phyloP scores from a whole-genome alignment of 2,888 invertebrate species.

The Megalurothrips usitatus region DNA sequence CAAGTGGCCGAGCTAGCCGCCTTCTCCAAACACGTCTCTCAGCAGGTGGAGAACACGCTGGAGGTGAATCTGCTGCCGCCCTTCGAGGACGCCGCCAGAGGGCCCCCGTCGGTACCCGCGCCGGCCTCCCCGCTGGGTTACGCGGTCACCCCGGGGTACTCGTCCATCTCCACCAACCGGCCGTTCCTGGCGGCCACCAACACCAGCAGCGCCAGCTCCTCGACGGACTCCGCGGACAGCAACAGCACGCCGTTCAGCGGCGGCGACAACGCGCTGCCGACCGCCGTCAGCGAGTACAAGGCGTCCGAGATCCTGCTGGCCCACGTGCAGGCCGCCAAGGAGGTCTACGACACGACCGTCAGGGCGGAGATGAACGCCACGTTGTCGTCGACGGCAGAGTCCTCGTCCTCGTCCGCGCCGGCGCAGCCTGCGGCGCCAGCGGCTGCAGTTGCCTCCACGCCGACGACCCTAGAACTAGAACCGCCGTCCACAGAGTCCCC shows the following conservation, averaged over 20 bases:
- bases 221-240: neutral
- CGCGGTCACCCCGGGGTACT: conserved; percentile 7
- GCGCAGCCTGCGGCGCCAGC: too few relatives aligned
- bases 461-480: too few relatives aligned
- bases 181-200: neutral
- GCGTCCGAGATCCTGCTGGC: conserved; percentile 12
- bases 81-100: neutral
- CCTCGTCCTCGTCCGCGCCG: too few relatives aligned
- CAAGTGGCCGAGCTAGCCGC: too few relatives aligned
- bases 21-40: too few relatives aligned
- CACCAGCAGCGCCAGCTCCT: too few relatives aligned
- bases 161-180: conserved; percentile 17
- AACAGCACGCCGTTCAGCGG: neutral
- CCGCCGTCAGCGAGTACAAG: neutral
- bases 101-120: neutral
- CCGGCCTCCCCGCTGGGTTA: neutral
- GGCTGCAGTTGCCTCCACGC: neutral
- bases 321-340: conserved; percentile 9
- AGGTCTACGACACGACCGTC: conserved; percentile 3
- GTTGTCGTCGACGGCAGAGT: neutral
- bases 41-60: neutral
- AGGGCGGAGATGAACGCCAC: neutral
- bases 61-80: conserved; percentile 12
- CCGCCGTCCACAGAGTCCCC: neutral
- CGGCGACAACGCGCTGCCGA: neutral